Evolutionary conservation across 2,888 invertebrate genomes (phyloP), one percentile per base, ranked within the genome.

Genomic region (Ornithoptera priamus): DNA sequence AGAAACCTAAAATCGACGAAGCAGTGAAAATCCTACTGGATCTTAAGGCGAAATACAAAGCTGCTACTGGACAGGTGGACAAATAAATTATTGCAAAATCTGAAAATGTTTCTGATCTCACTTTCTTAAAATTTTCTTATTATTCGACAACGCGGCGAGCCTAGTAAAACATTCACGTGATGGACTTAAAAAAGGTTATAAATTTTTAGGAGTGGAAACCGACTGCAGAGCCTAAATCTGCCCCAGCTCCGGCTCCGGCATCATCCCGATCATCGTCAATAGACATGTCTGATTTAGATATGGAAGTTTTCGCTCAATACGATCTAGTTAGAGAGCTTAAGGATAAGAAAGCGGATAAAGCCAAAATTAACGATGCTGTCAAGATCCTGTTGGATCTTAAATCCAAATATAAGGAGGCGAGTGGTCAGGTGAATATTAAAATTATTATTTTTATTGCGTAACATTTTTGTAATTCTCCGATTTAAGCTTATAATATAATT

Each of bases 41-140:
- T 0, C 86, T 97, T 1, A 98, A 98, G 86, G 89, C 93, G 8
- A 94, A 96, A 75, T 97, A 94, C 82, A 97, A 97, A 84, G 88
- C 90, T 17, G 81, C 80, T 39, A 84, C 85, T 70, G 86, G 85
- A 71, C 81, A 85, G 81, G 86, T 85, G 18, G 7, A 18, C 6
- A 7, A 18, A 53, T 53, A 30, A 30, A 30, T 30, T 30, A 30
- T 30, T 30, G 30, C 30, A 30, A 24, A 3, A 5, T 30, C 30
- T 30, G 30, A 30, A 30, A 30, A 30, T 30, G 4, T 3, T 30
- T 30, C 30, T 30, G 30, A 30, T 30, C 30, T 5, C 30, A 30
- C 5, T 3, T 30, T 30, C 30, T 30, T 4, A 0, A 30, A 30
- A 8, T 42, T 12, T 15, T 46, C 4, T 15, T 46, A 15, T 46